Evolutionary conservation across 1,140 invertebrate species (phyloP).

Genomic region (Caenorhabditis tropicalis): DNA sequence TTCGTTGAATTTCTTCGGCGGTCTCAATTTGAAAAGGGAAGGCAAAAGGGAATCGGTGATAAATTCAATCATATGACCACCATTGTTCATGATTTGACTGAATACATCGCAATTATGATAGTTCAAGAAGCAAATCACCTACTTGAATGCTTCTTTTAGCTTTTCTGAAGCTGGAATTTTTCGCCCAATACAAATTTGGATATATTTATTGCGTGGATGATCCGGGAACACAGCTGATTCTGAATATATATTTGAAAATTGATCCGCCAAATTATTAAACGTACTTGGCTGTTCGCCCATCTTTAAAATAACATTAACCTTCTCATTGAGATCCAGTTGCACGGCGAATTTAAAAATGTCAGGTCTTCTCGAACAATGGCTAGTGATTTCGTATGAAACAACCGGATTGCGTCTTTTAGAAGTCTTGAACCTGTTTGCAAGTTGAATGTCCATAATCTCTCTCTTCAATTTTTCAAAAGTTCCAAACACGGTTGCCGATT

Average conservation of each 20-base stretch:
- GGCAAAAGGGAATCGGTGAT: background rate
- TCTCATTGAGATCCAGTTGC: background rate
- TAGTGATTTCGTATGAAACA: background rate
- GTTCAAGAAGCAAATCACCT: background rate
- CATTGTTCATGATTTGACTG: conserved; percentile 5
- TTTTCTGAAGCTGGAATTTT: background rate
- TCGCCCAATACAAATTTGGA: background rate
- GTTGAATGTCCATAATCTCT: background rate
- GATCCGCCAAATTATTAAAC: background rate
- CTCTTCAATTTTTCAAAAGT: background rate
- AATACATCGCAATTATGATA: background rate
- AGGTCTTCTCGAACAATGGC: no score
- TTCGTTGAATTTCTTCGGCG: no score
- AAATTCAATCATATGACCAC: background rate
- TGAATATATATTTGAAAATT: background rate
- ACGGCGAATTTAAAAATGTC: no score
- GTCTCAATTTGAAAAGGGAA: background rate
- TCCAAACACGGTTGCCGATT: background rate
- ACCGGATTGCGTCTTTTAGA: background rate
- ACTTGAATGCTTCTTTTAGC: background rate
- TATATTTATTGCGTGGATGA: background rate
- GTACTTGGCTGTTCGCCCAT: background rate
- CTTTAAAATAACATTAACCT: background rate
- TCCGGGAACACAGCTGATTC: background rate
- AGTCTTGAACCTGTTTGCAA: background rate